These are phyloP conservation scores for Patella depressa DNA, from an alignment of 2,888 invertebrate species.

Conservation along the genomic window DNA sequence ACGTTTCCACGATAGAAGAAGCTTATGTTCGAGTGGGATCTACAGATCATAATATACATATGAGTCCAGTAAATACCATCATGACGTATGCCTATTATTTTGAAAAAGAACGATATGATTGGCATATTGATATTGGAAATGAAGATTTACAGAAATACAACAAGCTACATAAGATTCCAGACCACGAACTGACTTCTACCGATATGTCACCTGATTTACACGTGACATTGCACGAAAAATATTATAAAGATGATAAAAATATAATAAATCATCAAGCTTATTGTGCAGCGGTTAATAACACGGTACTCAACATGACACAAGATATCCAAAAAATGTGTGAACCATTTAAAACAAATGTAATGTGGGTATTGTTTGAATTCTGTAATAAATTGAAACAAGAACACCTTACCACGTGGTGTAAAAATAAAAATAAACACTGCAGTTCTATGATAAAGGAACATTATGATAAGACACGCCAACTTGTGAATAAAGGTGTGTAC, in stretches of 20 bases:
- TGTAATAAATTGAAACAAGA: background rate
- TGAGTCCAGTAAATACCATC: background rate
- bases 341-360: background rate
- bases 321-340: background rate
- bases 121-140: background rate
- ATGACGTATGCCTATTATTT: constrained; percentile 1
- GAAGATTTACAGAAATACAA: background rate
- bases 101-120: background rate
- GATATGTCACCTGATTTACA: background rate
- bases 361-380: constrained; percentile 1
- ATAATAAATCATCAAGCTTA: background rate
- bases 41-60: background rate
- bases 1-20: background rate
- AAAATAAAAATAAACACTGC: background rate
- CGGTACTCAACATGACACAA: background rate
- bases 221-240: background rate
- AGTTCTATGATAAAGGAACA: background rate
- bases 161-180: background rate
- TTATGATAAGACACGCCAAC: background rate
- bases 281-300: background rate
- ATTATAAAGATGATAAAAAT: background rate
- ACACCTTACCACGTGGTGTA: background rate
- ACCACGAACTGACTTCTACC: background rate
- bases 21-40: background rate
- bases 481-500: background rate